Conservation (phyloP, 2,113 vertebrate species). For the Pimephales promelas region DNA sequence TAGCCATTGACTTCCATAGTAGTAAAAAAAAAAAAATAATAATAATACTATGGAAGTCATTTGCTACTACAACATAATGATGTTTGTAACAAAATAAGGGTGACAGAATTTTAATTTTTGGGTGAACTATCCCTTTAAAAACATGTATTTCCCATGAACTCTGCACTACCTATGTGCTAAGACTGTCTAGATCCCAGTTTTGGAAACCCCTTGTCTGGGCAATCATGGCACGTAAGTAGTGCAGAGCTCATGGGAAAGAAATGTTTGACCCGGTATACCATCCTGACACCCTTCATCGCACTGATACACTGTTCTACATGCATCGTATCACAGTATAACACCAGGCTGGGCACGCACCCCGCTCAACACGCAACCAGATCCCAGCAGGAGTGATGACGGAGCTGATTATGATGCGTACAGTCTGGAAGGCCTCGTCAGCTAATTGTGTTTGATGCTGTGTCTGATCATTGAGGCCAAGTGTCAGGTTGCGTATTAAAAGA, state of each 20-base stretch:
- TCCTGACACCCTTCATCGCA: neutral
- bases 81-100: too few relatives aligned
- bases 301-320: neutral
- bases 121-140: too few relatives aligned
- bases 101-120: too few relatives aligned
- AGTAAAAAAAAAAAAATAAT: too few relatives aligned
- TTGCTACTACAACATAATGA: too few relatives aligned
- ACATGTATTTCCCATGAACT: too few relatives aligned
- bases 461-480: constrained; percentile 61
- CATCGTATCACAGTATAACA: constrained; percentile 16
- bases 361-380: constrained; percentile 7
- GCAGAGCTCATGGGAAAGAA: neutral
- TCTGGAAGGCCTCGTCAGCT: constrained; percentile 58
- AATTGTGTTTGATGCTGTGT: constrained; percentile 70
- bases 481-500: constrained; percentile 65
- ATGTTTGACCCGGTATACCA: neutral
- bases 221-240: neutral
- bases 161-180: too few relatives aligned
- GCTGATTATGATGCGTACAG: constrained; percentile 63
- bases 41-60: too few relatives aligned
- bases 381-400: constrained; percentile 60
- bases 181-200: too few relatives aligned
- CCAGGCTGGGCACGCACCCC: constrained; percentile 27
- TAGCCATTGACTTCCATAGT: too few relatives aligned
- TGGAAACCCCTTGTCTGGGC: neutral